Conservation (phyloP, 2,113 vertebrate genomes). For the Plecturocebus donacophilus region DNA sequence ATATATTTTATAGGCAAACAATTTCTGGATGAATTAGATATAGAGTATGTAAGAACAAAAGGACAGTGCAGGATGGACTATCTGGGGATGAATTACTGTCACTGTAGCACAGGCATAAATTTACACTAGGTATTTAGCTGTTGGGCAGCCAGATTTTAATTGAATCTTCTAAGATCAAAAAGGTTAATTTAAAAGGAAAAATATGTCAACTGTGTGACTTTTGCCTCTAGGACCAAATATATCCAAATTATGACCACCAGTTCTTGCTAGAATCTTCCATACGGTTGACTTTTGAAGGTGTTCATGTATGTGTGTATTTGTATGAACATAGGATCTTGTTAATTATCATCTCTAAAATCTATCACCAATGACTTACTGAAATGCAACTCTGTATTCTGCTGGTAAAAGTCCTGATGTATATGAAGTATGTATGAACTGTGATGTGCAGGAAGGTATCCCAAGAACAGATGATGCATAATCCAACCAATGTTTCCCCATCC, state of each 20-base stretch:
- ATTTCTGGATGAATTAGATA: neutral
- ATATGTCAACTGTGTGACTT: neutral
- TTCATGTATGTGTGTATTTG: neutral
- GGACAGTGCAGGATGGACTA: neutral
- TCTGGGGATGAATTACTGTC: neutral
- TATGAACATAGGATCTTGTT: neutral
- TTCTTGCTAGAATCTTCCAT: neutral
- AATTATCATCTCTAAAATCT: constrained; percentile 3
- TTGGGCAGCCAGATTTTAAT: neutral
- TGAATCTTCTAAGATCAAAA: neutral
- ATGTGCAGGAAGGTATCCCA: constrained; percentile 39
- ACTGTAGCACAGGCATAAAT: neutral
- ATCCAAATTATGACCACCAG: neutral
- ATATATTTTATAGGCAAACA: neutral
- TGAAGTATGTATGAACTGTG: neutral
- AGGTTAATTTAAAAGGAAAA: neutral
- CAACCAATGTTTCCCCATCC: neutral
- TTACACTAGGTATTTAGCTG: neutral
- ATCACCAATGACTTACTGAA: neutral
- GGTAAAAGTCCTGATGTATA: neutral
- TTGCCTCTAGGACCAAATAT: neutral
- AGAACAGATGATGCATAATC: constrained; percentile 55
- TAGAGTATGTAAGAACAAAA: neutral
- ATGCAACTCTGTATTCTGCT: neutral
- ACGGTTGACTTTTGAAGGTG: neutral